Base-by-base conservation (phyloP, 2,113 vertebrate species). In the Heptranchias perlo region DNA sequence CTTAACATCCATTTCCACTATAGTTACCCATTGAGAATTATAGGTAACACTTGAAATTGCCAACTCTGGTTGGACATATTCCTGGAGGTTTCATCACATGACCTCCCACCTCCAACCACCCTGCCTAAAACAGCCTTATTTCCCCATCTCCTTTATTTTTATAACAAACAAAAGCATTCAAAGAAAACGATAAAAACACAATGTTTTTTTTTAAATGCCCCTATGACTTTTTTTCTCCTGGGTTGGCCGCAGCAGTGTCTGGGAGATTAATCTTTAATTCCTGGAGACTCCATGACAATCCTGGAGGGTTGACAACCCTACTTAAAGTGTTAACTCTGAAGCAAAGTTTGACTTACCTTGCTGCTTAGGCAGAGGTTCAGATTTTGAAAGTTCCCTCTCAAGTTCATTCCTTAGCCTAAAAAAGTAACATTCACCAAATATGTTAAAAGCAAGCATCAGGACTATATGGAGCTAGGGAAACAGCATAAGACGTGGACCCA, bases 351-450 rank as follows among this genome's bases (percentile, higher is more conserved):
- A 96, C 96, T 94, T 84, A 95, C 95, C 96, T 96, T 82, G 96
- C 25, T 96, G 95, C 89, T 97, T 96, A 11, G 44, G 25, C 28
- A n/a, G 76, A 31, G 58, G 21, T 0, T 25, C 78, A 3, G 86
- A 96, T 96, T 96, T 5, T 0, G 0, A 0, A 0, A 69, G 91
- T 44, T 97, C 96, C 0, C 14, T 96, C 96, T 97, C 96, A 73
- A 98, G 96, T 73, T 98, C 96, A 52, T 96, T 96, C 96, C 96
- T 97, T 96, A 97, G 96, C 96, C 97, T 98, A 96, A 62, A 93
- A 54, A 92, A 93, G 87, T 61, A 92, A 92, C 0, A 92, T 58
- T 61, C n/a, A 61, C 31, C 28, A 54, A 52, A 91, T 58, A 91
- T 91, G 52, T 91, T 91, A 91, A 58, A 54, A 91, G 14, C 87